Conservation (phyloP, 1,140 invertebrate species). For the Drosophila carrolli region DNA sequence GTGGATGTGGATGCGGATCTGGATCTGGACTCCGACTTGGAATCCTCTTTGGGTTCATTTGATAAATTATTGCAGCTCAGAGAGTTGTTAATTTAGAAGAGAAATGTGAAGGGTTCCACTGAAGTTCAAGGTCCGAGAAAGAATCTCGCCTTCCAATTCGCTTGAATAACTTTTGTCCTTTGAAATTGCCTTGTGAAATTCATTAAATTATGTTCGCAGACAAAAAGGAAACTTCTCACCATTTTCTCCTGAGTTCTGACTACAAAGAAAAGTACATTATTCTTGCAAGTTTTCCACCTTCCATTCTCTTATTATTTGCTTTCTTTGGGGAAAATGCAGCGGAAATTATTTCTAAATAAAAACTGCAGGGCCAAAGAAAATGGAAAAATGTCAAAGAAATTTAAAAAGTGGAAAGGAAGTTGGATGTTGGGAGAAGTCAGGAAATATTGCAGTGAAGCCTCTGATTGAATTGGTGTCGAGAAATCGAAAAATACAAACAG, state of each 20-base stretch:
- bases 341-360: constrained; percentile 50
- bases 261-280: constrained; percentile 32
- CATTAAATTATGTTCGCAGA: constrained; percentile 18
- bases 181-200: constrained; percentile 25
- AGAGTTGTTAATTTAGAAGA: constrained; percentile 13
- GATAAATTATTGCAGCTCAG: constrained; percentile 23
- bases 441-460: constrained; percentile 7
- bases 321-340: constrained; percentile 24
- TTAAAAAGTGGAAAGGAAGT: neutral
- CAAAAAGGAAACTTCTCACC: constrained; percentile 36
- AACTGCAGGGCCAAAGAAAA: constrained; percentile 21
- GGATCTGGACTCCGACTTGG: constrained; percentile 10
- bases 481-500: constrained; percentile 17
- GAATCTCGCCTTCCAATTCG: no score
- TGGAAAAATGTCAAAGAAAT: constrained; percentile 42
- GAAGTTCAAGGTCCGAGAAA: constrained; percentile 45
- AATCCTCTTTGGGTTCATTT: constrained; percentile 12
- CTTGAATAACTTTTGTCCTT: neutral
- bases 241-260: neutral
- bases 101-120: constrained; percentile 4
- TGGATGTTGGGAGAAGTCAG: neutral
- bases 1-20: constrained; percentile 16
- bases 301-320: constrained; percentile 1
- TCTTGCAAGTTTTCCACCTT: constrained; percentile 5
- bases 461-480: constrained; percentile 40